Base-by-base conservation (phyloP, 2,888 invertebrate genomes). In the Heliconius ismenius region DNA sequence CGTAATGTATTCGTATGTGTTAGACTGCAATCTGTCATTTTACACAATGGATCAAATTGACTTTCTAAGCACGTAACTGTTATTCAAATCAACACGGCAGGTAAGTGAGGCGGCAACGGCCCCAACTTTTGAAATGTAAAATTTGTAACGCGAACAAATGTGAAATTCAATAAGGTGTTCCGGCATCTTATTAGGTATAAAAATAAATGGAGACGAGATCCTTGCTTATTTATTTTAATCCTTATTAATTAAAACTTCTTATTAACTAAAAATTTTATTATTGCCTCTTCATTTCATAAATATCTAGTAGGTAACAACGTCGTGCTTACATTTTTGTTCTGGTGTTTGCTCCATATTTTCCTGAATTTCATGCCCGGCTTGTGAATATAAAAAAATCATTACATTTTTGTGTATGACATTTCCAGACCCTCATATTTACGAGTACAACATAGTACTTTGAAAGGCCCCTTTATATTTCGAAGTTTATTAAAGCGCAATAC, bases 31-130 rank as follows among this genome's bases (percentile, higher is more conserved):
- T 79, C 77, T 78, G 76, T 79, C 81, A 82, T 80, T 81, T 81
- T 78, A 77, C 77, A 77, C 75, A 74, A 79, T 77, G 43, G 68
- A 76, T 73, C 73, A 58, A 60, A 36, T 76, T 74, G 67, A 69
- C 64, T 82, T 80, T 77, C 81, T 60, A 70, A 74, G 76, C 82
- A 82, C 82, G 81, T 82, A 81, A 73, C 74, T 77, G 78, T 80
- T 81, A 81, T 82, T 80, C 79, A 81, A 78, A 80, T 80, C 80
- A 79, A 80, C 79, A 80, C 77, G 74, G 78, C 62, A 75, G 68
- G 75, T 77, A n/a, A 58, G n/a, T 58, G 69, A 73, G 65, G 76
- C 60, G 75, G 73, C 73, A 75, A n/a, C 64, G 43, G 73, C 65
- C 58, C 39, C 64, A 76, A 76, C 69, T 75, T 69, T 79, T 75